Evolutionary conservation across 2,113 vertebrate species (phyloP).

Genomic region (Cyprinodon tularosa): DNA sequence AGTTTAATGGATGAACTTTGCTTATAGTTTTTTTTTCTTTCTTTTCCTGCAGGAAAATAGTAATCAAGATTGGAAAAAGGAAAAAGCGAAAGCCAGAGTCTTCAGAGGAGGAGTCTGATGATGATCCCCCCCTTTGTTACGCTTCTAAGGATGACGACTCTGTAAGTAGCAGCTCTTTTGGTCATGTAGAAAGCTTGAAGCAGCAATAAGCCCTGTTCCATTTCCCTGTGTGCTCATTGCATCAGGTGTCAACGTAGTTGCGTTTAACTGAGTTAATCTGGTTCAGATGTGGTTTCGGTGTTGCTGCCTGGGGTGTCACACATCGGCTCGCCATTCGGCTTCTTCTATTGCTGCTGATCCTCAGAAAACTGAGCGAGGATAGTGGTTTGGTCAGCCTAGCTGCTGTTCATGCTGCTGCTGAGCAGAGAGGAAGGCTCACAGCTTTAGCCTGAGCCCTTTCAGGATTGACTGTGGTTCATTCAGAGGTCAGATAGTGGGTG

Average conservation of each 20-base stretch:
- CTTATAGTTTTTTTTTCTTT: not conserved
- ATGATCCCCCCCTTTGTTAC: slow-evolving; percentile 84
- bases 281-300: slow-evolving; percentile 3
- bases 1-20: too few species aligned
- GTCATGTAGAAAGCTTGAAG: not conserved
- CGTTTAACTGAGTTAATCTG: slow-evolving; percentile 2
- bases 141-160: slow-evolving; percentile 86
- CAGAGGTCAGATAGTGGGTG: slow-evolving; percentile 50
- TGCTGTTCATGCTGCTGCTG: slow-evolving; percentile 29
- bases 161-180: slow-evolving; percentile 75
- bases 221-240: not conserved
- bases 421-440: slow-evolving; percentile 26
- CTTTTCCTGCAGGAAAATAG: slow-evolving; percentile 86
- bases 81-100: slow-evolving; percentile 95
- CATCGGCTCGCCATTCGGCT: not conserved
- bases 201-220: not conserved
- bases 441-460: slow-evolving; percentile 34
- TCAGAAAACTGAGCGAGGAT: not conserved
- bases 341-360: not conserved
- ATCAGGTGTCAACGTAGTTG: not conserved
- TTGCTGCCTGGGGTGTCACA: not conserved
- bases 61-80: slow-evolving; percentile 96
- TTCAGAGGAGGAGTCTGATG: slow-evolving; percentile 92
- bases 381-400: slow-evolving; percentile 23
- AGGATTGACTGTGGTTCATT: slow-evolving; percentile 34